Evolutionary conservation across 2,797 vertebrate genomes (phyloP), one percentile per base, ranked within the genome.

Genomic region (Sternarchorhynchus goeldii): DNA sequence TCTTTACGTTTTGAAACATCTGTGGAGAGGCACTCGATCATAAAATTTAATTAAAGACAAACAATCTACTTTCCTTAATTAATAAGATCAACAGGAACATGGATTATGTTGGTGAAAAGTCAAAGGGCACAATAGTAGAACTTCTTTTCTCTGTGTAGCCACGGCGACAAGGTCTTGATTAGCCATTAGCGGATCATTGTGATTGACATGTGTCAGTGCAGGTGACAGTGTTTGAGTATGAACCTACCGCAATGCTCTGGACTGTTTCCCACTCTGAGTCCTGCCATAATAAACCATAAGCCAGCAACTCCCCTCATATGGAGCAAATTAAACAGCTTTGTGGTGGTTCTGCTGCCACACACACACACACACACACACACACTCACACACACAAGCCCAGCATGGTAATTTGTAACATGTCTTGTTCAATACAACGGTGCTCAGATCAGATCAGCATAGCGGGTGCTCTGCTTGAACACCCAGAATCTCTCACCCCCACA

Each of bases 371-470:
- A 73, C 63, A 66, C 53, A 68, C 75, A 73, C 75, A 53, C 63
- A 81, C 45, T 73, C 53, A 79, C 39, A 78, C 81, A 31, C n/a
- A 67, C 45, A 21, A 39, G 77, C 63, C 50, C 67, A 58, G 34
- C 64, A 55, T 66, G 60, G 77, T 85, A 73, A 88, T 88, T 83
- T 85, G 84, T 88, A 86, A 75, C 80, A 85, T 85, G 81, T 88
- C 84, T 73, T 81, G 64, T 85, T 85, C 81, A 82, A 81, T 86
- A 77, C 74, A 76, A 72, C 20, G 60, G 77, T 65, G 73, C 76
- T 80, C 81, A 82, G 67, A 80, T 85, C 82, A 81, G 39, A 50
- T 6, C 12, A 50, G 12, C 45, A 50, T 12, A 1, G 45, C 3
- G 45, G 65, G 56, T 59, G 65, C 50, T 62, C 34, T 56, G 59